These are phyloP conservation scores for Hippocampus abdominalis DNA, from an alignment of 2,113 vertebrate species.

Conservation along the genomic window DNA sequence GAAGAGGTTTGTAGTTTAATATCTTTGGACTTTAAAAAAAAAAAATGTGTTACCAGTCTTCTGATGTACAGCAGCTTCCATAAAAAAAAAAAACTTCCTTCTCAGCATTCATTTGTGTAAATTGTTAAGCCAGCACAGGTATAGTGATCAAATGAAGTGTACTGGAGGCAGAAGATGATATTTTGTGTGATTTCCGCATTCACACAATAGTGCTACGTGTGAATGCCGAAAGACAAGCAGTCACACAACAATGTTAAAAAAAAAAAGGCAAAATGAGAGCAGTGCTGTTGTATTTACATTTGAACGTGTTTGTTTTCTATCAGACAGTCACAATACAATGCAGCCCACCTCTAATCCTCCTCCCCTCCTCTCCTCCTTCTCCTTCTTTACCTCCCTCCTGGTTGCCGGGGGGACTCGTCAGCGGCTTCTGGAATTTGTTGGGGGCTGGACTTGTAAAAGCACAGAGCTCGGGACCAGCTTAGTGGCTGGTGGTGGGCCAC, in stretches of 20 bases:
- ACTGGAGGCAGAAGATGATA: neutral
- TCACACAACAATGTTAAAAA: neutral
- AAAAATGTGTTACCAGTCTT: too few relatives aligned
- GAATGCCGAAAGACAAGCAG: neutral
- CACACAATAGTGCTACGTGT: too few relatives aligned
- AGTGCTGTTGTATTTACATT: neutral
- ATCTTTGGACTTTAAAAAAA: too few relatives aligned
- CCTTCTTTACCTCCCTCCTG: constrained; percentile 62
- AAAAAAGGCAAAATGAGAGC: neutral
- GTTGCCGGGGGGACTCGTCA: constrained; percentile 65
- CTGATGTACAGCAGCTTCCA: too few relatives aligned
- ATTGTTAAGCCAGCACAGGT: neutral
- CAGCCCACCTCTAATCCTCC: constrained; percentile 29
- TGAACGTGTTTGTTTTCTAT: constrained; percentile 10
- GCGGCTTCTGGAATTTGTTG: constrained; percentile 68
- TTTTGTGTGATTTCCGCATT: too few relatives aligned
- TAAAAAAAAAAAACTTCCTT: neutral
- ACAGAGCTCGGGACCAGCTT: constrained; percentile 56
- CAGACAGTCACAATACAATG: constrained; percentile 12
- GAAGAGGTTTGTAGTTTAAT: too few relatives aligned
- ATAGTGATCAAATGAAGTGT: neutral
- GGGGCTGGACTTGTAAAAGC: constrained; percentile 61
- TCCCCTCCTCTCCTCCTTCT: constrained; percentile 7
- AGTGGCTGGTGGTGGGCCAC: constrained; percentile 41
- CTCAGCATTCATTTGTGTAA: neutral